These are phyloP conservation scores for Xiphophorus hellerii DNA, from an alignment of 2,113 vertebrate species.

Conservation along the genomic window DNA sequence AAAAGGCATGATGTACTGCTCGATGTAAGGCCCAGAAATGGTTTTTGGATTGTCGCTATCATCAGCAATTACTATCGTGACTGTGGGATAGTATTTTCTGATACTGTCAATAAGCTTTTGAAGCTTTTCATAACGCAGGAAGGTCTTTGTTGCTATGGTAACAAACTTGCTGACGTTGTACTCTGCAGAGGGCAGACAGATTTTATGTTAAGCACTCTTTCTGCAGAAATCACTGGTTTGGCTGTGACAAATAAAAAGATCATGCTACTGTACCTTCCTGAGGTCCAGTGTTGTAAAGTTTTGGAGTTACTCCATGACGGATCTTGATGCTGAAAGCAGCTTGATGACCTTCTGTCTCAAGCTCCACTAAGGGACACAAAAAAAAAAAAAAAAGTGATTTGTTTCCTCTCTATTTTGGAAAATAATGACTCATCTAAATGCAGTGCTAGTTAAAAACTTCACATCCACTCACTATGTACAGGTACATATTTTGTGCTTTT, in stretches of 20 bases:
- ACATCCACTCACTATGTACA: no score
- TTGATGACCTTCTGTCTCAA: constrained; percentile 86
- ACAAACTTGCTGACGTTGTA: constrained; percentile 89
- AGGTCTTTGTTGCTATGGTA: constrained; percentile 92
- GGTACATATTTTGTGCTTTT: no score
- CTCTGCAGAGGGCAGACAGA: constrained; percentile 54
- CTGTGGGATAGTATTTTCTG: constrained; percentile 86
- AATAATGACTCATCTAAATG: no score
- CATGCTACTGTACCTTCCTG: constrained; percentile 54
- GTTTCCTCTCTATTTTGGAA: neutral
- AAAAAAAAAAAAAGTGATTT: constrained; percentile 18
- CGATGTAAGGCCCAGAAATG: constrained; percentile 84
- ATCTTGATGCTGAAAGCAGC: constrained; percentile 86
- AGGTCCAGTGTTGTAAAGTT: constrained; percentile 84
- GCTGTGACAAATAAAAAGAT: neutral
- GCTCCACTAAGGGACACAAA: constrained; percentile 83
- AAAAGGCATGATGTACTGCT: constrained; percentile 95
- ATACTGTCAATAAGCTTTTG: constrained; percentile 88
- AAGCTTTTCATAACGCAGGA: constrained; percentile 90
- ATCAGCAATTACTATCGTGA: constrained; percentile 90
- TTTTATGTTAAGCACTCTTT: neutral
- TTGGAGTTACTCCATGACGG: constrained; percentile 84
- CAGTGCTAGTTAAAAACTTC: no score
- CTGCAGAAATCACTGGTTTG: neutral
- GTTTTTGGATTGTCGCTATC: constrained; percentile 86